A percentile compares a stretch with the other conserved stretches of the same genome.
phyloP scores from a whole-genome alignment of 1,140 invertebrate species.

The Meloidogyne exigua region DNA sequence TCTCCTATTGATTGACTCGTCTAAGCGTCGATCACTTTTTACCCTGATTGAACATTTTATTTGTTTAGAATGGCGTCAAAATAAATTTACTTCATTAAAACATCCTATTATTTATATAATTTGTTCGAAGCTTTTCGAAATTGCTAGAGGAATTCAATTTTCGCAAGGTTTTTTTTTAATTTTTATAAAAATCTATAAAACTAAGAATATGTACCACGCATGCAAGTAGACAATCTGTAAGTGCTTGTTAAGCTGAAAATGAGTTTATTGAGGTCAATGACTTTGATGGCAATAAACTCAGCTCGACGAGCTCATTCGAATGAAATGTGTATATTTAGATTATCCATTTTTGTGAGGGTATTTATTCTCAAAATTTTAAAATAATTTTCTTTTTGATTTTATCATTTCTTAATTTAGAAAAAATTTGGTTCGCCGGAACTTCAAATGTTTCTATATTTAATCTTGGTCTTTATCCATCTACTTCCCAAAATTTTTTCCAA shows the following conservation, averaged over 20 bases:
- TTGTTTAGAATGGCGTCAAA: constrained; percentile 6
- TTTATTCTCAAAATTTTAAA: too few species aligned
- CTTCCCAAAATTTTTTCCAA: neutral
- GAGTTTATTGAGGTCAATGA: too few species aligned
- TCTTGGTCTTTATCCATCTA: neutral
- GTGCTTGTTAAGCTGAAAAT: too few species aligned
- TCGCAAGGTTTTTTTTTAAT: neutral
- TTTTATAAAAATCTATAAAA: too few species aligned
- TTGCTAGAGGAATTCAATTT: constrained; percentile 13
- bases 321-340: too few species aligned
- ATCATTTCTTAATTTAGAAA: neutral
- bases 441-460: neutral
- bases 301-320: too few species aligned
- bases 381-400: neutral
- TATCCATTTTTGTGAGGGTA: too few species aligned
- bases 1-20: neutral
- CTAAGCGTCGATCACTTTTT: neutral
- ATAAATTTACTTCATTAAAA: constrained; percentile 12
- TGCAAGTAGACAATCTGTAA: too few species aligned
- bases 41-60: neutral
- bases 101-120: neutral
- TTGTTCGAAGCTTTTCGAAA: neutral
- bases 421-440: constrained; percentile 18
- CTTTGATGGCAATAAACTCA: too few species aligned
- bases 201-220: too few species aligned